A percentile compares a stretch with the other conserved stretches of the same genome.
Evolutionary conservation across 2,888 invertebrate species (phyloP).

Genomic region (Anoplius nigerrimus): DNA sequence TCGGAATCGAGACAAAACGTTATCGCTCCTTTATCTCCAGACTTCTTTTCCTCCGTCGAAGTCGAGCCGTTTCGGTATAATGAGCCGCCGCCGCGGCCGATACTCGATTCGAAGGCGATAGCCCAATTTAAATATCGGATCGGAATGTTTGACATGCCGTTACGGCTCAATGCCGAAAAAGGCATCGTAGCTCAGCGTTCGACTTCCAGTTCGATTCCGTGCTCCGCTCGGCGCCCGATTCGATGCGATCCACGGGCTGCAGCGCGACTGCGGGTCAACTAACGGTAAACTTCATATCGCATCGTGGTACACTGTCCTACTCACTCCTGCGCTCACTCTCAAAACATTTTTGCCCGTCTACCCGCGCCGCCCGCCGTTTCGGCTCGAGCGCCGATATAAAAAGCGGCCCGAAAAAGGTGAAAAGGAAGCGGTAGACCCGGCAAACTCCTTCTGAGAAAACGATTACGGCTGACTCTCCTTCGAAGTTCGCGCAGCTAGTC

Average conservation of each 20-base stretch:
- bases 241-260: constrained; percentile 27
- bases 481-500: no score
- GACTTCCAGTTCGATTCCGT: no score
- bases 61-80: no score
- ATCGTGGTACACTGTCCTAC: constrained; percentile 41
- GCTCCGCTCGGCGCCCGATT: constrained; percentile 4
- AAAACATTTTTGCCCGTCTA: constrained; percentile 24
- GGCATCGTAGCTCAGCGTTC: no score
- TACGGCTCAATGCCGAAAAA: no score
- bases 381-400: not conserved
- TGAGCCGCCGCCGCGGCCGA: no score
- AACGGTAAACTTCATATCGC: constrained; percentile 62
- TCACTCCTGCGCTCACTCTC: constrained; percentile 46
- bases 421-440: not conserved
- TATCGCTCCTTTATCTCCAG: no score
- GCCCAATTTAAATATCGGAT: constrained; percentile 12
- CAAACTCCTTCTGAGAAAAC: no score
- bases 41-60: no score
- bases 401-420: not conserved
- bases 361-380: not conserved
- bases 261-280: constrained; percentile 63
- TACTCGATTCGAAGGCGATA: constrained; percentile 6
- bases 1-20: no score
- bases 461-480: no score
- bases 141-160: constrained; percentile 27